Base-by-base conservation (phyloP, 2,888 invertebrate species). In the Patella pellucida region DNA sequence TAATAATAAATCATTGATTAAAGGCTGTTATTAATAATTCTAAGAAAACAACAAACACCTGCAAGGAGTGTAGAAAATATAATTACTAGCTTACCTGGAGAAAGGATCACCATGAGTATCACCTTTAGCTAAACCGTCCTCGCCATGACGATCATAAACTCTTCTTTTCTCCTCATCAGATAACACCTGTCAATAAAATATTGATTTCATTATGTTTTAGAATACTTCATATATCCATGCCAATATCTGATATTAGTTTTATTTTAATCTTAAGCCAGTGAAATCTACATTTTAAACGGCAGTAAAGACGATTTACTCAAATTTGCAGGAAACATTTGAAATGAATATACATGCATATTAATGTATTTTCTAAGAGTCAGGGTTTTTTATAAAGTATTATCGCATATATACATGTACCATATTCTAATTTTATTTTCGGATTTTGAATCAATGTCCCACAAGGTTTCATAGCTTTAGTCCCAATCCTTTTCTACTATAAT, bases 41-140 rank as follows among this genome's bases (percentile, higher is more conserved):
- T 71, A 51, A 52, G 19, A 71, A n/a, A 54, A 19, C n/a, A 71
- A n/a, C 41, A 7, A n/a, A 72, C 67, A 54, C 27, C 31, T 73
- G 15, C 41, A 41, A 41, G 41, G 41, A 9, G 41, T 41, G 41
- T n/a, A 23, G 14, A 68, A 23, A 27, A 27, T 14, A 23, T 68
- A 68, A 23, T 14, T 7, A 68, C 15, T 41, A 23, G 56, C 52
- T 74, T 87, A 92, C 86, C 92, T 92, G 12, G 97, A 95, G 91
- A 99, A 99, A 0, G 98, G 98, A 93, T 99, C 99, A 79, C 95
- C 91, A 72, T 91, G 94, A 85, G 95, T 95, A 75, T 95, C 97
- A 89, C 98, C 97, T 90, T 97, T 97, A 88, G 97, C 96, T 52
- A 99, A 92, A 86, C 99, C 99, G 83, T 99, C 98, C 91, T 99